These are phyloP conservation scores for Sphaerophoria rueppellii DNA, from an alignment of 2,888 invertebrate species.

Conservation along the genomic window DNA sequence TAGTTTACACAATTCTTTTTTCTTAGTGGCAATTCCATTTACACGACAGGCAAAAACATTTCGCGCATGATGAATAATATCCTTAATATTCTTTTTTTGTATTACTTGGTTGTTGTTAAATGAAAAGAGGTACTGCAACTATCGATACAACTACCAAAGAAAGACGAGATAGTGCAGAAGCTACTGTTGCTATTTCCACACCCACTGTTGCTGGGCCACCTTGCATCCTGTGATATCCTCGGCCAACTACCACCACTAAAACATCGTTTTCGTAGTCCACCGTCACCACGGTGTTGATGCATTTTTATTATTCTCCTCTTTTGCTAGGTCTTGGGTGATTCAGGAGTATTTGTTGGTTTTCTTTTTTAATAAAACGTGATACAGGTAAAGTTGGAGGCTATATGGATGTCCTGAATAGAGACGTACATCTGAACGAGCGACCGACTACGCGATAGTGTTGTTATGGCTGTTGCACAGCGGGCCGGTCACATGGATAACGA, in stretches of 20 bases:
- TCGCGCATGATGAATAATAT: slow-evolving; percentile 67
- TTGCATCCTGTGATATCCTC: slow-evolving; percentile 63
- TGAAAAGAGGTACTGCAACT: slow-evolving; percentile 40
- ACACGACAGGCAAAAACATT: slow-evolving; percentile 62
- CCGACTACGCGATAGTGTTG: neutral
- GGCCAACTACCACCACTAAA: slow-evolving; percentile 56
- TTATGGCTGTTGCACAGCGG: neutral
- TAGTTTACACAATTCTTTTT: slow-evolving; percentile 28
- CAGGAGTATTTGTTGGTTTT: slow-evolving; percentile 35
- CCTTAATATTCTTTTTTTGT: slow-evolving; percentile 29
- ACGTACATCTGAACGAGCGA: slow-evolving; percentile 36
- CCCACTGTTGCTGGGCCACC: slow-evolving; percentile 68
- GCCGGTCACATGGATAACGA: neutral
- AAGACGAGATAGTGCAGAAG: slow-evolving; percentile 62
- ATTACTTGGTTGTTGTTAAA: slow-evolving; percentile 48
- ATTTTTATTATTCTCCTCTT: slow-evolving; percentile 66
- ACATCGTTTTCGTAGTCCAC: slow-evolving; percentile 48
- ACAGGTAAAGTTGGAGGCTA: slow-evolving; percentile 49
- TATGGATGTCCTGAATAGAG: slow-evolving; percentile 67
- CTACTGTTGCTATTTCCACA: slow-evolving; percentile 63
- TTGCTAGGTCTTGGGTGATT: slow-evolving; percentile 42
- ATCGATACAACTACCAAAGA: slow-evolving; percentile 42
- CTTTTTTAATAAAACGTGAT: slow-evolving; percentile 30
- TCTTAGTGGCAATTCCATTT: slow-evolving; percentile 47
- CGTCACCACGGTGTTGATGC: slow-evolving; percentile 69